Evolutionary conservation across 2,888 invertebrate genomes (phyloP).

Genomic region (Xanthorhoe spadicearia): DNA sequence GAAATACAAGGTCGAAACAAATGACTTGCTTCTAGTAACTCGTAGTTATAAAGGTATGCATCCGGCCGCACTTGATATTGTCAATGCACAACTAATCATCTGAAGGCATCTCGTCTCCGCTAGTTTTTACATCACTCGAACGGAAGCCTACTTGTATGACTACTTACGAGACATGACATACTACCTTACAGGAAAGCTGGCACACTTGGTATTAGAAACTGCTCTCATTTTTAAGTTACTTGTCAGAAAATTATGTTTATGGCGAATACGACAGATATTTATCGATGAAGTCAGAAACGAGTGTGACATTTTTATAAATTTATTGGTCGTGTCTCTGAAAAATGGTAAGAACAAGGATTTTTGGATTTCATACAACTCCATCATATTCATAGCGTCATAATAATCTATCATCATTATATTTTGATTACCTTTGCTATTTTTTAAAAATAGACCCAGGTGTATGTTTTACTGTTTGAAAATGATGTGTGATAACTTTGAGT

Average conservation of each 20-base stretch:
- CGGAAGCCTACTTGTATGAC: constrained; percentile 60
- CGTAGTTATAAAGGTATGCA: constrained; percentile 23
- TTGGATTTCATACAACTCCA: no score
- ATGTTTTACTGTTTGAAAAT: no score
- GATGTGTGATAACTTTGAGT: no score
- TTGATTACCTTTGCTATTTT: no score
- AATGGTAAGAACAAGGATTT: not conserved
- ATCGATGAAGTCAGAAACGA: not conserved
- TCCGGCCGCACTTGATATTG: constrained; percentile 47
- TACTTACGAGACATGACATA: constrained; percentile 38
- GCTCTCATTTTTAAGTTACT: not conserved
- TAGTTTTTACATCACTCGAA: constrained; percentile 60
- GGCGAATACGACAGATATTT: not conserved
- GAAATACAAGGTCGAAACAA: not conserved
- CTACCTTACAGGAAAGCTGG: constrained; percentile 30
- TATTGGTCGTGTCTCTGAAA: no score
- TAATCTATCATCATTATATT: no score
- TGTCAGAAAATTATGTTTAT: not conserved
- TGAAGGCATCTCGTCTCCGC: constrained; percentile 59
- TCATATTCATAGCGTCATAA: no score
- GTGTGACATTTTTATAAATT: no score
- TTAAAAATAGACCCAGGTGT: no score
- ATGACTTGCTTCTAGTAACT: not conserved
- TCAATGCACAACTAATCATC: constrained; percentile 49
- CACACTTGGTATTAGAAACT: constrained; percentile 12